Evolutionary conservation across 1,140 invertebrate genomes (phyloP).

Genomic region (Macrobrachium nipponense): DNA sequence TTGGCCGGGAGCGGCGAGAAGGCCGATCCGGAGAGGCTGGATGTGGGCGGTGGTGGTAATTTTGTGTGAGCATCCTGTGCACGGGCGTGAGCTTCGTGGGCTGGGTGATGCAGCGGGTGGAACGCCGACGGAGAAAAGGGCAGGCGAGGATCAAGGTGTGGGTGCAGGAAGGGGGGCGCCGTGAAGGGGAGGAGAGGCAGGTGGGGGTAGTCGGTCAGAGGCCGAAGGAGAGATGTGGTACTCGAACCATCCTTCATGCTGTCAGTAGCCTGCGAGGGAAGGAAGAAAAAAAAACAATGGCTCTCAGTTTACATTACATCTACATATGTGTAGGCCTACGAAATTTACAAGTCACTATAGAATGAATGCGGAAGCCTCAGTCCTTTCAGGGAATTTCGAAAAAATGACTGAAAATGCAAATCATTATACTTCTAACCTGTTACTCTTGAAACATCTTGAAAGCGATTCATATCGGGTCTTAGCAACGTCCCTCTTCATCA

Average conservation of each 20-base stretch:
- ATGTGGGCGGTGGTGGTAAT: conserved; percentile 25
- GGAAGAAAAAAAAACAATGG: background rate
- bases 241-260: conserved; percentile 51
- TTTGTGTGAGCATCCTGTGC: conserved; percentile 26
- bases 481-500: too few relatives aligned
- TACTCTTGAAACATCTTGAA: too few relatives aligned
- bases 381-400: too few relatives aligned
- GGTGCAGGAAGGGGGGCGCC: conserved; percentile 60
- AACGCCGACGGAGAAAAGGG: conserved; percentile 60
- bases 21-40: conserved; percentile 51
- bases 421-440: too few relatives aligned
- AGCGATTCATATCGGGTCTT: too few relatives aligned
- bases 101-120: conserved; percentile 55
- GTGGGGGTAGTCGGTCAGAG: conserved; percentile 60
- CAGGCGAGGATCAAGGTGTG: conserved; percentile 56
- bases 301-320: too few relatives aligned
- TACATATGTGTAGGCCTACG: too few relatives aligned
- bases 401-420: too few relatives aligned
- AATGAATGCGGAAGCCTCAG: too few relatives aligned
- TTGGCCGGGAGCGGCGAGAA: conserved; percentile 60
- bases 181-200: conserved; percentile 59
- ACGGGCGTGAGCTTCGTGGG: conserved; percentile 38
- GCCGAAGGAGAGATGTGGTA: conserved; percentile 47
- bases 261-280: conserved; percentile 47
- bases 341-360: too few relatives aligned